phyloP scores from a whole-genome alignment of 2,888 invertebrate genomes.

The Tribolium freemani region DNA sequence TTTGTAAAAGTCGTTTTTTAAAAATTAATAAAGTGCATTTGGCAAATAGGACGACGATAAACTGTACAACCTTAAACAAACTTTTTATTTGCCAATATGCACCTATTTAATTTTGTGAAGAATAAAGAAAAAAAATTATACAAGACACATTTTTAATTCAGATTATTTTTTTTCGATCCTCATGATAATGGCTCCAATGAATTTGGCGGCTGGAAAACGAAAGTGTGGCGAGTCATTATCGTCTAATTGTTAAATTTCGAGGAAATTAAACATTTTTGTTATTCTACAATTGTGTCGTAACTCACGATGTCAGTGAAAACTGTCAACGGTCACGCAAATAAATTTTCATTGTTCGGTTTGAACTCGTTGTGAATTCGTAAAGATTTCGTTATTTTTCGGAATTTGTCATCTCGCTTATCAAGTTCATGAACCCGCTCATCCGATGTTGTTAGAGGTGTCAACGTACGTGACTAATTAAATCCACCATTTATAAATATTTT shows the following conservation, averaged over 20 bases:
- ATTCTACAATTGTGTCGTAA: neutral
- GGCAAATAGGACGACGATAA: too few relatives aligned
- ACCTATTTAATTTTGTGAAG: too few relatives aligned
- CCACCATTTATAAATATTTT: slow-evolving; percentile 25
- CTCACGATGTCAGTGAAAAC: neutral
- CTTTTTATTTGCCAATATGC: too few relatives aligned
- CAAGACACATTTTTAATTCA: too few relatives aligned
- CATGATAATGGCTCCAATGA: too few relatives aligned
- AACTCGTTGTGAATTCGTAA: neutral
- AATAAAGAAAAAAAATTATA: too few relatives aligned
- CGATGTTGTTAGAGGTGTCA: slow-evolving; percentile 12
- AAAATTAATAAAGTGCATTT: neutral
- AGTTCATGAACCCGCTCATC: slow-evolving; percentile 27
- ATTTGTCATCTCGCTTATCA: slow-evolving; percentile 19
- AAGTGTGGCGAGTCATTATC: too few relatives aligned
- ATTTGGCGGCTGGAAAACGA: too few relatives aligned
- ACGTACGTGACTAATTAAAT: slow-evolving; percentile 31
- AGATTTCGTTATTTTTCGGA: neutral
- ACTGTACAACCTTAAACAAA: too few relatives aligned
- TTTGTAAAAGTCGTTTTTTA: neutral
- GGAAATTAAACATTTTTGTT: neutral
- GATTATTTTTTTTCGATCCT: too few relatives aligned
- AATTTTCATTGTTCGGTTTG: neutral
- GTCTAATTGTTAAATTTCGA: too few relatives aligned
- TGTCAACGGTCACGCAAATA: neutral